phyloP scores from a whole-genome alignment of 2,113 vertebrate genomes.

The Zosterops hypoxanthus region DNA sequence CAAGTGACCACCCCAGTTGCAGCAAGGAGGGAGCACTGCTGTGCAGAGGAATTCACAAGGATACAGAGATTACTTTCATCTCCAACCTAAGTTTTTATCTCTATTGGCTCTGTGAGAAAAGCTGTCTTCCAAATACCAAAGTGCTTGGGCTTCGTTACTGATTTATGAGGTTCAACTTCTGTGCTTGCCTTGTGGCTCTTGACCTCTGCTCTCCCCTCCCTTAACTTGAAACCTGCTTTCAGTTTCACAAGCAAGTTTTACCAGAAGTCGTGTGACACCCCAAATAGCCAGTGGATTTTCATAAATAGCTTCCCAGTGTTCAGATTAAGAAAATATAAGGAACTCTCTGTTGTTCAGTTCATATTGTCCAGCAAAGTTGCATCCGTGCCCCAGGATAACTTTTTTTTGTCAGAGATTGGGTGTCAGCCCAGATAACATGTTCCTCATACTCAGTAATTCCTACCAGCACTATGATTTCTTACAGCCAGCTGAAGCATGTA shows the following conservation, averaged over 20 bases:
- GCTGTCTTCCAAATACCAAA: background rate
- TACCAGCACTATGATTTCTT: background rate
- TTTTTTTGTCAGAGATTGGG: background rate
- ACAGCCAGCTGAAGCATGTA: background rate
- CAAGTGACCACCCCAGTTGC: fast-evolving
- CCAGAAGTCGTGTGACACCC: background rate
- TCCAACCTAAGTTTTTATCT: background rate
- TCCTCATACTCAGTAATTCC: background rate
- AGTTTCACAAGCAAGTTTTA: background rate
- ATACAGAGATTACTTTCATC: background rate
- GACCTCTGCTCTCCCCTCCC: background rate
- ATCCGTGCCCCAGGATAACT: background rate
- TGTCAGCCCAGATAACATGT: background rate
- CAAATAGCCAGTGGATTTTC: background rate
- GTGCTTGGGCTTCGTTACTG: background rate
- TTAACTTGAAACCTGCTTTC: background rate
- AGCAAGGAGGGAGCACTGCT: background rate
- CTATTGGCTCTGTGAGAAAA: background rate
- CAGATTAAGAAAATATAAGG: background rate
- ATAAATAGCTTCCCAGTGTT: background rate
- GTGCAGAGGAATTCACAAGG: background rate
- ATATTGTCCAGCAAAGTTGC: background rate
- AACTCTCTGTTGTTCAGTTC: background rate
- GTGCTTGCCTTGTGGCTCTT: background rate
- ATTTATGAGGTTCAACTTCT: background rate